Conservation (phyloP, 1,140 invertebrate species). For the Nasonia giraulti region DNA sequence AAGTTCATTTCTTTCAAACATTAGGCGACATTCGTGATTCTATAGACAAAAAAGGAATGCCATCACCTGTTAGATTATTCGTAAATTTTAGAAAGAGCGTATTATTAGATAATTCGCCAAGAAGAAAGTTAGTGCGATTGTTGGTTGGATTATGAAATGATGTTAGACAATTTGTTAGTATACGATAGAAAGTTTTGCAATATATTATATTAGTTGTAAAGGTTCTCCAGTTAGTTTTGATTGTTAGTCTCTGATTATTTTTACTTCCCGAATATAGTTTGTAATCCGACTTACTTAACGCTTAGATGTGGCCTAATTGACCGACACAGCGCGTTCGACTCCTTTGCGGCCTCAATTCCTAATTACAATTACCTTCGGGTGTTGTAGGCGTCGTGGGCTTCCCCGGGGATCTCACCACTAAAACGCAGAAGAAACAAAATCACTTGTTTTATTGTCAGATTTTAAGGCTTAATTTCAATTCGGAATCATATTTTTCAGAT, state of each 20-base stretch:
- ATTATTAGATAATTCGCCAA: conserved; percentile 9
- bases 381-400: conserved; percentile 73
- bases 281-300: conserved; percentile 74
- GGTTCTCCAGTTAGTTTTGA: conserved; percentile 58
- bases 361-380: conserved; percentile 76
- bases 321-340: conserved; percentile 71
- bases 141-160: conserved; percentile 4
- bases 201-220: conserved; percentile 34
- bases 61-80: neutral
- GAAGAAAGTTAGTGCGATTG: conserved; percentile 50
- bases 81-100: neutral
- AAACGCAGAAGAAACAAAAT: conserved; percentile 72
- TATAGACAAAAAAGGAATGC: neutral
- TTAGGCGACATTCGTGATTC: neutral
- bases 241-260: conserved; percentile 62
- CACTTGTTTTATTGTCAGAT: conserved; percentile 59
- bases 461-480: neutral
- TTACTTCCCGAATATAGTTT: conserved; percentile 69
- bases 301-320: conserved; percentile 73
- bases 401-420: conserved; percentile 74
- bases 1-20: neutral
- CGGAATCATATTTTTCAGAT: conserved; percentile 29
- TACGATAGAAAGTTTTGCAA: conserved; percentile 12
- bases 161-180: neutral
- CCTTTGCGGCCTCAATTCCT: conserved; percentile 74